A percentile compares a stretch with the other conserved stretches of the same genome.
Evolutionary conservation across 2,113 vertebrate genomes (phyloP).

Genomic region (Coryphaenoides rupestris): DNA sequence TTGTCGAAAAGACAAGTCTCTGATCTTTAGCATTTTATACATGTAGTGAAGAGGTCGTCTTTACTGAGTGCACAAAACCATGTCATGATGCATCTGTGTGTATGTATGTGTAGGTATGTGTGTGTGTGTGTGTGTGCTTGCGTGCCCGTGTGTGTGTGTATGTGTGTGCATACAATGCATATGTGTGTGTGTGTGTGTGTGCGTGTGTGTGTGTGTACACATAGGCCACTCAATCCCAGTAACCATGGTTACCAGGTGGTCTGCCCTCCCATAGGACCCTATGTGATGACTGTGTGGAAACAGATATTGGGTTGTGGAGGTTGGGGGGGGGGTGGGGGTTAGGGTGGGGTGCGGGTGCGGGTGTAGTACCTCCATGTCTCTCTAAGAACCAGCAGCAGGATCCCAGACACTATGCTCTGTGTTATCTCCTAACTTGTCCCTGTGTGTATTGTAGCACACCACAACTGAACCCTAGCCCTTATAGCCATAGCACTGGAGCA

Average conservation of each 20-base stretch:
- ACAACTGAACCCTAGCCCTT: no score
- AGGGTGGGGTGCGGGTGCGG: no score
- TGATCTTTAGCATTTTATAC: no score
- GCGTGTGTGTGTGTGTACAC: slow-evolving; percentile 19
- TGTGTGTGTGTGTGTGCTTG: neutral
- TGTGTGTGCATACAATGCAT: neutral
- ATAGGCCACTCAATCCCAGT: slow-evolving; percentile 39
- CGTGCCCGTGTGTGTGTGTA: neutral
- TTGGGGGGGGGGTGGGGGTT: neutral
- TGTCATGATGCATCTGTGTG: slow-evolving; percentile 7
- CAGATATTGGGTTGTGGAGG: neutral
- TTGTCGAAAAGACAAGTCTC: no score
- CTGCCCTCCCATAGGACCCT: slow-evolving; percentile 45
- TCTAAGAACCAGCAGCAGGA: no score
- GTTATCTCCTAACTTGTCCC: no score
- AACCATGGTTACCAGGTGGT: slow-evolving; percentile 63
- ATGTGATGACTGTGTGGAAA: slow-evolving; percentile 45
- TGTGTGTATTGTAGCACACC: no score
- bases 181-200: slow-evolving; percentile 1
- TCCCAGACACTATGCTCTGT: no score
- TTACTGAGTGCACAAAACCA: slow-evolving; percentile 6
- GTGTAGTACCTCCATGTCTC: no score
- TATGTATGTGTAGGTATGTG: no score
- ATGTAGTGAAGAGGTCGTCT: neutral
- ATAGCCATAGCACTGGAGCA: no score